Conservation (phyloP, 2,888 invertebrate species). For the Euplexia lucipara region DNA sequence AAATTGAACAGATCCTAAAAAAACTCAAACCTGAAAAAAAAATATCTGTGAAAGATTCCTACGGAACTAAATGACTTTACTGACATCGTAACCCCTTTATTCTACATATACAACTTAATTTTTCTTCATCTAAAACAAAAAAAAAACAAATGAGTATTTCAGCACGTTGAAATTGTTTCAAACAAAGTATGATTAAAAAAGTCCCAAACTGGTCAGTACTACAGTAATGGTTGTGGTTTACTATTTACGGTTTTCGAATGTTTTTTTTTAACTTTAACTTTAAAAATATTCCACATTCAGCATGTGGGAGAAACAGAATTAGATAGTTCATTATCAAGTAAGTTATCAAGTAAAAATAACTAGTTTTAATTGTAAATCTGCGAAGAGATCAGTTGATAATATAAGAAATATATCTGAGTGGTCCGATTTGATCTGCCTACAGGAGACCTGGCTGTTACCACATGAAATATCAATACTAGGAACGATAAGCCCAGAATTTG, state of each 20-base stretch:
- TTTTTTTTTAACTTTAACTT: background rate
- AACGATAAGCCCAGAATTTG: slow-evolving; percentile 8
- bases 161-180: slow-evolving; percentile 16
- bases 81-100: too few species aligned
- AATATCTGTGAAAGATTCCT: too few species aligned
- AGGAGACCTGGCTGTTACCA: too few species aligned
- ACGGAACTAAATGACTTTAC: too few species aligned
- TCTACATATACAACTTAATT: too few species aligned
- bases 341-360: background rate
- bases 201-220: background rate
- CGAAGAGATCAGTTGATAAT: slow-evolving; percentile 5
- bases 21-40: too few species aligned
- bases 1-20: too few species aligned
- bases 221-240: too few species aligned
- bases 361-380: slow-evolving; percentile 15
- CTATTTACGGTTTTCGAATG: background rate
- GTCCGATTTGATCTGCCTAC: too few species aligned
- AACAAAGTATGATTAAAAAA: slow-evolving; percentile 40
- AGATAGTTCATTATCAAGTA: background rate
- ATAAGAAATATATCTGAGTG: background rate
- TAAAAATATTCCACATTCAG: too few species aligned
- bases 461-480: slow-evolving; percentile 3
- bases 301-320: too few species aligned
- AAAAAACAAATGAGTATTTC: slow-evolving; percentile 1
- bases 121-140: background rate